Percentiles rank a stretch among this genome's conserved stretches.
Evolutionary conservation across 2,113 vertebrate species (phyloP).

Genomic region (Heptranchias perlo): DNA sequence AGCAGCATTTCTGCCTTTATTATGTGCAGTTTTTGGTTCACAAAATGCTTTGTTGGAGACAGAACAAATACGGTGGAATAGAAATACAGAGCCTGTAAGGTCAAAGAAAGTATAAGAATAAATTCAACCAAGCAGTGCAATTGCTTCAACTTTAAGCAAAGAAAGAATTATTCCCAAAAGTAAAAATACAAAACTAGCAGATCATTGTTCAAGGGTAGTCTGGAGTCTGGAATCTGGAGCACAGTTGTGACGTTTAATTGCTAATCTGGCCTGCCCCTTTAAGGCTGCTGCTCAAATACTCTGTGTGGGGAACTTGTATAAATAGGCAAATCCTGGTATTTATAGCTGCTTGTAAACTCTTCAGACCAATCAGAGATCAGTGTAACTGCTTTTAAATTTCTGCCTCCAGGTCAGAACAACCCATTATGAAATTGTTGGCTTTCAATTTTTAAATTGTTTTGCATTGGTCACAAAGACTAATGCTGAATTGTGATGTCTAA

Average conservation of each 20-base stretch:
- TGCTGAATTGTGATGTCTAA: background rate
- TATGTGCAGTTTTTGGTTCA: background rate
- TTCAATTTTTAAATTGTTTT: background rate
- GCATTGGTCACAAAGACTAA: background rate
- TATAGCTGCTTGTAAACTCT: background rate
- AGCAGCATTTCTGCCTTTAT: background rate
- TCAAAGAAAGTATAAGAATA: conserved; percentile 10
- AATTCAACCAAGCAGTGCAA: background rate
- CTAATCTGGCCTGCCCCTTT: background rate
- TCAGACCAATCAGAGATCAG: background rate
- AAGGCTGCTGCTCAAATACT: background rate
- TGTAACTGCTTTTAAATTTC: background rate
- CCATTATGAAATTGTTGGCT: background rate
- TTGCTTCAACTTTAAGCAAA: background rate
- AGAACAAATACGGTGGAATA: background rate
- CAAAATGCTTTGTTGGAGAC: background rate
- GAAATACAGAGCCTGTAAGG: background rate
- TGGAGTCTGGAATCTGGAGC: background rate
- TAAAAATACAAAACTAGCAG: background rate
- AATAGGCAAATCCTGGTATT: background rate
- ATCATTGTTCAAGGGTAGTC: background rate
- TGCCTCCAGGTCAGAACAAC: background rate
- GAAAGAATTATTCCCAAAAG: background rate
- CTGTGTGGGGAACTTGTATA: background rate
- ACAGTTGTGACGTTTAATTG: background rate